These are phyloP conservation scores for Chloroclysta siterata DNA, from an alignment of 2,888 invertebrate species.

Conservation along the genomic window DNA sequence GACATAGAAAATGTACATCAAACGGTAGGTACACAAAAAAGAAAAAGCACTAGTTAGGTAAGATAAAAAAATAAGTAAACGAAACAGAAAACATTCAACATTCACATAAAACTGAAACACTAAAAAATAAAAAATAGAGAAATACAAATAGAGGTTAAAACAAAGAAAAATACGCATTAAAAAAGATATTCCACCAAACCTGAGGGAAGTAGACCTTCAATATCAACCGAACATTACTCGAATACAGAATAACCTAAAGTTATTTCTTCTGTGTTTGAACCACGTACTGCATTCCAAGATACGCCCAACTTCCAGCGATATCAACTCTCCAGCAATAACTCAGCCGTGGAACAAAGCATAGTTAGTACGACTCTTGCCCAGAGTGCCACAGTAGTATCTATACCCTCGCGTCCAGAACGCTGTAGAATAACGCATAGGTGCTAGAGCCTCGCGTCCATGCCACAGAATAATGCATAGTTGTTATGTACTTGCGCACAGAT, in stretches of 20 bases:
- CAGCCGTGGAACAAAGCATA: constrained; percentile 20
- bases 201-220: neutral
- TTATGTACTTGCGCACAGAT: neutral
- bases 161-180: too few species aligned
- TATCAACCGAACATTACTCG: constrained; percentile 4
- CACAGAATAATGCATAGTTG: constrained; percentile 9
- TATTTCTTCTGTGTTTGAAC: constrained; percentile 8
- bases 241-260: constrained; percentile 11
- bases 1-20: too few species aligned
- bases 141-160: too few species aligned
- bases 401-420: neutral
- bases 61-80: too few species aligned
- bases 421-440: constrained; percentile 2
- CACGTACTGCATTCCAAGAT: constrained; percentile 28
- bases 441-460: neutral
- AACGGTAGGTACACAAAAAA: too few species aligned
- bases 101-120: too few species aligned
- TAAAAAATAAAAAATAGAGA: too few species aligned
- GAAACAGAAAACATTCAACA: too few species aligned
- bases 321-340: constrained; percentile 32
- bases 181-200: too few species aligned
- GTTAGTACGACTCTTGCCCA: constrained; percentile 18
- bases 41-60: too few species aligned
- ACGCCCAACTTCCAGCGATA: constrained; percentile 34
- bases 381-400: constrained; percentile 18